Evolutionary conservation across 2,113 vertebrate species (phyloP).

Genomic region (Aspidoscelis tigris): DNA sequence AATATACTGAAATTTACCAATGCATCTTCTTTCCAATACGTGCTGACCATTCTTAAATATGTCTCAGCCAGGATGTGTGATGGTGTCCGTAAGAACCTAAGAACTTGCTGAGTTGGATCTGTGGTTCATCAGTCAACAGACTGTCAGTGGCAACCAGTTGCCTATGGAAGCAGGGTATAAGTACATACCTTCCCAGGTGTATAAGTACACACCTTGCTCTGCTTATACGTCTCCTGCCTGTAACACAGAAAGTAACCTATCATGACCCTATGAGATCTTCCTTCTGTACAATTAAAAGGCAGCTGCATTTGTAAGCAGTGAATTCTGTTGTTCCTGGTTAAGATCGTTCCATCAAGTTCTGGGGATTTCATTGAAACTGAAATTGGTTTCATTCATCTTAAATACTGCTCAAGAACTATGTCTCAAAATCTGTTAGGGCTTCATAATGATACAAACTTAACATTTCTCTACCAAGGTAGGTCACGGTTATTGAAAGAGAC

Average conservation of each 20-base stretch:
- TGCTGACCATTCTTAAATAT: background rate
- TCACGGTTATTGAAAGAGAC: background rate
- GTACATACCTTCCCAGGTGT: no score
- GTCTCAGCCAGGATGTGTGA: background rate
- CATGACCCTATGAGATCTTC: background rate
- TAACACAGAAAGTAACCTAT: no score
- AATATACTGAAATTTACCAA: constrained; percentile 48
- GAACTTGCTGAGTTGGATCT: no score
- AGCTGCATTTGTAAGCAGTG: background rate
- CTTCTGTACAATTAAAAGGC: background rate
- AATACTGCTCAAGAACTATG: background rate
- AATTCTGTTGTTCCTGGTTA: background rate
- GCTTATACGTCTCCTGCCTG: no score
- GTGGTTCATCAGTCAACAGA: no score
- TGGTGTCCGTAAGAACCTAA: no score
- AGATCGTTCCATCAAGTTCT: background rate
- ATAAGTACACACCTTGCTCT: no score
- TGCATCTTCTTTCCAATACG: constrained; percentile 44
- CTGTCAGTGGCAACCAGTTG: no score
- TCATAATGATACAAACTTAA: background rate
- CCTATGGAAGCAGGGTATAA: no score
- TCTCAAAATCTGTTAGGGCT: background rate
- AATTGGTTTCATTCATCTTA: background rate
- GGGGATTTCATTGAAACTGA: background rate
- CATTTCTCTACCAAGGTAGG: background rate